Evolutionary conservation across 64 coral and sea anemone species (phyloP).

Genomic region (Stichodactyla mertensii): DNA sequence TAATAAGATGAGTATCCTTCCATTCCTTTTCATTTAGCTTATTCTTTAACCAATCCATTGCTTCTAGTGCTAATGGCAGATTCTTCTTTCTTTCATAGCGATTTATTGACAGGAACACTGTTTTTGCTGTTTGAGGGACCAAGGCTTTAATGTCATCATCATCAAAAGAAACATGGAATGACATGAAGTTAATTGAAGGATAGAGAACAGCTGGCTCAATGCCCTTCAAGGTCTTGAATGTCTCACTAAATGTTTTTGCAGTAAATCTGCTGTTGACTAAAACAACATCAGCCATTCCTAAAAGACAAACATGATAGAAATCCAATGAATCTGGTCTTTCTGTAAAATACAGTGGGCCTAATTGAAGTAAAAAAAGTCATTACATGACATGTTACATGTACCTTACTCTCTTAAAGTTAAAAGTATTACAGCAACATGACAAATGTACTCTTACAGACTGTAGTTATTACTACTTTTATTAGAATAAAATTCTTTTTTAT

Average conservation of each 20-base stretch:
- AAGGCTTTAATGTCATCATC: conserved; percentile 42
- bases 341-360: no score
- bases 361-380: no score
- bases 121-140: conserved; percentile 68
- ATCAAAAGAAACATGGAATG: conserved; percentile 59
- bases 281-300: conserved; percentile 90
- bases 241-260: conserved; percentile 73
- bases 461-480: no score
- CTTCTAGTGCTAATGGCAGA: conserved; percentile 72
- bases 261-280: conserved; percentile 98
- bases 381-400: no score
- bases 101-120: conserved; percentile 91
- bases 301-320: conserved; percentile 5
- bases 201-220: conserved; percentile 68
- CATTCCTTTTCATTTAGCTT: conserved; percentile 58
- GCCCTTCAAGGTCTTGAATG: conserved; percentile 72
- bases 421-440: no score
- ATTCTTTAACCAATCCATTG: conserved; percentile 67
- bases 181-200: conserved; percentile 92
- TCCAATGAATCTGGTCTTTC: no score
- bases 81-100: conserved; percentile 99
- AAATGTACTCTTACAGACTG: no score
- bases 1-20: conserved; percentile 70
- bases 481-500: no score
- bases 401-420: no score